Percentiles rank a stretch among this genome's conserved stretches.
phyloP scores from a whole-genome alignment of 2,797 vertebrate genomes.

The Thalassophryne amazonica region DNA sequence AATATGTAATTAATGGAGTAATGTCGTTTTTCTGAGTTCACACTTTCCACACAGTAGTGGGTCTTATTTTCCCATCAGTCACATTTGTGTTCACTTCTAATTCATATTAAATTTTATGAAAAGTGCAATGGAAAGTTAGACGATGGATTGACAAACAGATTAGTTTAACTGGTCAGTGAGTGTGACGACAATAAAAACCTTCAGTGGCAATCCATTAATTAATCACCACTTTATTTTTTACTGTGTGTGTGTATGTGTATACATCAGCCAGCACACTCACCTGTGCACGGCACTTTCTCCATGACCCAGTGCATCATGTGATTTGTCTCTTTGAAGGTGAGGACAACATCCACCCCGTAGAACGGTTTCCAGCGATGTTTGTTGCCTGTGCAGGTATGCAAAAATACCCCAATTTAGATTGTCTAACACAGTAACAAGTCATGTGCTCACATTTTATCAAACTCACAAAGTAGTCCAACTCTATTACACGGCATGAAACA shows the following conservation, averaged over 20 bases:
- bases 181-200: slow-evolving; percentile 44
- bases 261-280: slow-evolving; percentile 58
- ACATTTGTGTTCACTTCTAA: neutral
- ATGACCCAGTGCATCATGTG: slow-evolving; percentile 74
- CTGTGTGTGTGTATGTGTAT: too few relatives aligned
- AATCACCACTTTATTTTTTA: slow-evolving; percentile 65
- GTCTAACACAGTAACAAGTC: slow-evolving; percentile 21
- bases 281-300: slow-evolving; percentile 74
- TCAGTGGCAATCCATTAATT: slow-evolving; percentile 50
- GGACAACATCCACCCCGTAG: slow-evolving; percentile 68
- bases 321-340: slow-evolving; percentile 73
- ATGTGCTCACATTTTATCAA: neutral
- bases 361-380: slow-evolving; percentile 53
- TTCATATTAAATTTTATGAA: slow-evolving; percentile 19
- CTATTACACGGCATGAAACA: neutral
- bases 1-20: too few relatives aligned
- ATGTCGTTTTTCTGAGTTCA: neutral
- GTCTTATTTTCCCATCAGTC: neutral
- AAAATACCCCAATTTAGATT: slow-evolving; percentile 35
- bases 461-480: neutral
- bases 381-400: slow-evolving; percentile 54
- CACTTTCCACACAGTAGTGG: neutral
- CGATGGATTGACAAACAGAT: slow-evolving; percentile 26
- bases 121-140: slow-evolving; percentile 21
- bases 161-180: slow-evolving; percentile 46